Percentiles rank a stretch among this genome's conserved stretches.
phyloP scores from a whole-genome alignment of 2,113 vertebrate genomes.

The Athene cunicularia region DNA sequence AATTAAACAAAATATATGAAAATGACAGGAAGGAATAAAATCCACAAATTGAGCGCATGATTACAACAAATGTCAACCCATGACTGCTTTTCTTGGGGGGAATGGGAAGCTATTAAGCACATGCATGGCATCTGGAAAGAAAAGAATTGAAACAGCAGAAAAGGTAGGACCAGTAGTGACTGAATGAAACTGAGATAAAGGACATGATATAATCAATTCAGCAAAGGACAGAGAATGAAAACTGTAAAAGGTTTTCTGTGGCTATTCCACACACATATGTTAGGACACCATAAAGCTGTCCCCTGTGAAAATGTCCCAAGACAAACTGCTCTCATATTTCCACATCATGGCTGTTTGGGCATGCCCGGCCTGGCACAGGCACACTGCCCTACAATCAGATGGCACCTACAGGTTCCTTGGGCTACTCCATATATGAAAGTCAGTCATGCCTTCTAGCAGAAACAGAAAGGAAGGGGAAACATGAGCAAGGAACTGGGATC shows the following conservation, averaged over 20 bases:
- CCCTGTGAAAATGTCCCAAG: background rate
- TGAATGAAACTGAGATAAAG: background rate
- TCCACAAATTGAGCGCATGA: background rate
- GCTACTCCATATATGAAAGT: background rate
- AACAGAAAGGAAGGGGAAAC: background rate
- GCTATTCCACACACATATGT: background rate
- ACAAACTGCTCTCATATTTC: background rate
- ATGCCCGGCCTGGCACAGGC: background rate
- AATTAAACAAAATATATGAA: slow-evolving; percentile 32
- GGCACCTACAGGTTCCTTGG: background rate
- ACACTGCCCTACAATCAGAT: background rate
- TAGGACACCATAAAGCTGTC: background rate
- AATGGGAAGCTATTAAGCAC: background rate
- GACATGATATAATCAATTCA: background rate
- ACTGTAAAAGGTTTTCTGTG: background rate
- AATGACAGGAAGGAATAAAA: slow-evolving; percentile 19
- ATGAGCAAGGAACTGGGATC: background rate
- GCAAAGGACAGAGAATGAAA: background rate
- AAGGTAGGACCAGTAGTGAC: background rate
- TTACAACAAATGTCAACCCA: background rate
- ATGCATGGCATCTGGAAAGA: background rate
- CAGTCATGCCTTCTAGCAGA: background rate
- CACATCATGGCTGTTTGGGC: background rate
- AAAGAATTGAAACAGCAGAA: background rate
- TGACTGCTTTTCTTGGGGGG: background rate